These are phyloP conservation scores for Gerosis bhagava DNA, from an alignment of 2,888 invertebrate species.

Conservation along the genomic window DNA sequence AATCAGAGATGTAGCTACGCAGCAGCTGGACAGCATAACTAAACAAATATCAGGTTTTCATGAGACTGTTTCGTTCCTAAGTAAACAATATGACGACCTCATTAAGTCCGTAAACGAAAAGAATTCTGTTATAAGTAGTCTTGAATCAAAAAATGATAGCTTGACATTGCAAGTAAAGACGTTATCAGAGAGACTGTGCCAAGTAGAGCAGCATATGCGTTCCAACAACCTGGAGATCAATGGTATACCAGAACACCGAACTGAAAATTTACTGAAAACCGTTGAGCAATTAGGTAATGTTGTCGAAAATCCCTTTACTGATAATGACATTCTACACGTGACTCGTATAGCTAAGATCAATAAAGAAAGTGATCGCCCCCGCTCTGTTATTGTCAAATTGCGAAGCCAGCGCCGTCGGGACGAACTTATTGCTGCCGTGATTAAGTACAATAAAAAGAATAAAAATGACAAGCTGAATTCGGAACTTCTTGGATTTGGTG, in stretches of 20 bases:
- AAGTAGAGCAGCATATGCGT: conserved; percentile 11
- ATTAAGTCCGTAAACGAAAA: conserved; percentile 1
- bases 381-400: conserved; percentile 16
- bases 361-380: conserved; percentile 12
- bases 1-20: neutral
- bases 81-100: conserved; percentile 12
- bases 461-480: conserved; percentile 14
- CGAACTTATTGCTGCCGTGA: conserved; percentile 17
- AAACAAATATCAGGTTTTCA: conserved; percentile 3
- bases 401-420: conserved; percentile 15
- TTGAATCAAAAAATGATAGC: neutral
- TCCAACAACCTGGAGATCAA: conserved; percentile 1
- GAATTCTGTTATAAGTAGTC: conserved; percentile 4
- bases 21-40: neutral
- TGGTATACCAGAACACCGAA: conserved; percentile 6
- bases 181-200: neutral
- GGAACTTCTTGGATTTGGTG: conserved; percentile 25
- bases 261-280: conserved; percentile 8
- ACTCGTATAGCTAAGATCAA: conserved; percentile 16
- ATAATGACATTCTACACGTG: conserved; percentile 10
- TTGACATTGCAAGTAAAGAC: conserved; percentile 1
- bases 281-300: conserved; percentile 3
- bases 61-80: conserved; percentile 5
- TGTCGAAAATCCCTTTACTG: neutral
- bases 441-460: conserved; percentile 4